phyloP scores from a whole-genome alignment of 2,113 vertebrate species.

The Lipotes vexillifer region DNA sequence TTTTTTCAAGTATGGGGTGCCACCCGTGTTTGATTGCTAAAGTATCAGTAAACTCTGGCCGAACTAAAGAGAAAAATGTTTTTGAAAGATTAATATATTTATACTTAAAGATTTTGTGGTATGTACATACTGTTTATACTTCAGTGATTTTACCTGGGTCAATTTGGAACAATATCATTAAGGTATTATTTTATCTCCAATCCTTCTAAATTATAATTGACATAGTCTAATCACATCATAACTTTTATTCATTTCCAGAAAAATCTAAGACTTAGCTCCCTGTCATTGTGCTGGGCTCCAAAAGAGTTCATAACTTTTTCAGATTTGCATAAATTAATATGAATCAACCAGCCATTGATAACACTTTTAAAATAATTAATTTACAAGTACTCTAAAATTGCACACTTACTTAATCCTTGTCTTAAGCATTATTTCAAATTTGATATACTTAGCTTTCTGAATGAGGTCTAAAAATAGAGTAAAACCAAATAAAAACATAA shows the following conservation, averaged over 20 bases:
- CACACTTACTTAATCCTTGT: neutral
- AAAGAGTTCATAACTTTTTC: slow-evolving; percentile 8
- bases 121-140: neutral
- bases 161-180: neutral
- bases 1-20: slow-evolving; percentile 95
- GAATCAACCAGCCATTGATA: neutral
- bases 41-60: slow-evolving; percentile 97
- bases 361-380: slow-evolving; percentile 21
- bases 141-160: neutral
- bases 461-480: neutral
- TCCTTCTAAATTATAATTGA: neutral
- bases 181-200: neutral
- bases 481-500: slow-evolving; percentile 28
- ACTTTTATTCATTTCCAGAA: neutral
- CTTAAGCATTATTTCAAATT: neutral
- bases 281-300: neutral
- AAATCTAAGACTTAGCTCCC: slow-evolving; percentile 31
- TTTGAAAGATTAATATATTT: slow-evolving; percentile 42
- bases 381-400: neutral
- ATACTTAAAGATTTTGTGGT: neutral
- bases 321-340: neutral
- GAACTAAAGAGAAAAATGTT: slow-evolving; percentile 81
- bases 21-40: slow-evolving; percentile 94
- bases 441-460: neutral
- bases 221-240: neutral